Evolutionary conservation across 2,888 invertebrate species (phyloP).

Genomic region (Drosophila nr. medialis): DNA sequence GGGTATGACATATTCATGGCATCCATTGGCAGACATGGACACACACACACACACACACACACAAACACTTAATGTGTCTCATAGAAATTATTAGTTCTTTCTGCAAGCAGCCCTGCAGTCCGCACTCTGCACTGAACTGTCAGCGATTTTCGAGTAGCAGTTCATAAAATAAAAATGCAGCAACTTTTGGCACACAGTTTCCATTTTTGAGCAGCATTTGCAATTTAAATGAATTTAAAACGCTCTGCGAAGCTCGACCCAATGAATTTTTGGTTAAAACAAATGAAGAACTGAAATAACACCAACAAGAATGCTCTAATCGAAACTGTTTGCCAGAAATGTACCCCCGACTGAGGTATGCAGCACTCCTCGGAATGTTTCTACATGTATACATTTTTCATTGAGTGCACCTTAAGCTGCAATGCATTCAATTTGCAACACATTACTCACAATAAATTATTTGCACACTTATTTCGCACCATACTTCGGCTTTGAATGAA

Average conservation of each 20-base stretch:
- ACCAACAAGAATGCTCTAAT: neutral
- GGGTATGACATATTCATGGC: constrained; percentile 70
- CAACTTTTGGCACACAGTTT: constrained; percentile 69
- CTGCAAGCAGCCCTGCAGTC: constrained; percentile 47
- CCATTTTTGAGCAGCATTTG: constrained; percentile 61
- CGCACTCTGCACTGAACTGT: constrained; percentile 32
- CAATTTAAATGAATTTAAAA: constrained; percentile 64
- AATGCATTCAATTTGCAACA: neutral
- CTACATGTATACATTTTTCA: neutral
- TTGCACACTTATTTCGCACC: constrained; percentile 15
- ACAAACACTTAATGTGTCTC: constrained; percentile 11
- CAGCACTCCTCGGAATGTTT: neutral
- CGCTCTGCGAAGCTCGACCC: constrained; percentile 42
- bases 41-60: constrained; percentile 2
- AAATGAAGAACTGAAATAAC: constrained; percentile 26
- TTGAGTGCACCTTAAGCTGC: neutral
- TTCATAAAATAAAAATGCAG: constrained; percentile 65
- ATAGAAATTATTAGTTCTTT: constrained; percentile 59
- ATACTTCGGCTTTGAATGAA: neutral
- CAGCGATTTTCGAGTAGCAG: constrained; percentile 57
- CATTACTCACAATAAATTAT: neutral
- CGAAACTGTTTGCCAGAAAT: neutral
- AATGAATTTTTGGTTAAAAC: constrained; percentile 46
- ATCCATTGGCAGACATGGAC: constrained; percentile 49
- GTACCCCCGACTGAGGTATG: neutral